Conservation (phyloP, 2,797 vertebrate genomes). For the Gymnothorax reevesii region DNA sequence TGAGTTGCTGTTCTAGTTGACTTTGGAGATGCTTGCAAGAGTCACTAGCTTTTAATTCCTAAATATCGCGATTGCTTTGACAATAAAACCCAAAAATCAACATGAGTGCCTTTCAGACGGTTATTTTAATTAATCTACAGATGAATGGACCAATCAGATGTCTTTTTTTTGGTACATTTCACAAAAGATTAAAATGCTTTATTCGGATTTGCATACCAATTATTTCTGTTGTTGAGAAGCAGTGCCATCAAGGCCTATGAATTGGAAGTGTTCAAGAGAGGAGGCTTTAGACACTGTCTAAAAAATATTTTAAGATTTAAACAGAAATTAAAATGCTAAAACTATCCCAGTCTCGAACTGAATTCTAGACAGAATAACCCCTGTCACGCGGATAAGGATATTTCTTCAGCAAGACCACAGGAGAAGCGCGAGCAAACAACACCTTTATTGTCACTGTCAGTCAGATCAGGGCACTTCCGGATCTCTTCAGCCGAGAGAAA, state of each 20-base stretch:
- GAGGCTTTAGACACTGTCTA: background rate
- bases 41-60: background rate
- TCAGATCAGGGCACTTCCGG: slow-evolving; percentile 65
- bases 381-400: background rate
- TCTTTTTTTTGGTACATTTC: background rate
- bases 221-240: background rate
- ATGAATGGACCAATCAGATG: background rate
- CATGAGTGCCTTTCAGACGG: background rate
- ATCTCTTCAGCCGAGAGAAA: slow-evolving; percentile 36
- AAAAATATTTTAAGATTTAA: background rate
- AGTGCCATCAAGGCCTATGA: background rate
- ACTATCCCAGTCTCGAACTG: background rate
- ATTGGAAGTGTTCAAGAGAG: background rate
- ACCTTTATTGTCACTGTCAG: slow-evolving; percentile 60
- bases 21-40: background rate
- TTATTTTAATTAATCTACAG: slow-evolving; percentile 10
- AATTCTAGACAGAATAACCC: background rate
- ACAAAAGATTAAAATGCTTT: slow-evolving; percentile 1
- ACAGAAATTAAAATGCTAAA: background rate
- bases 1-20: background rate
- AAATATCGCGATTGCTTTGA: background rate
- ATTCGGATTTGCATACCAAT: background rate
- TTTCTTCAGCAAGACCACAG: slow-evolving; percentile 40
- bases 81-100: background rate
- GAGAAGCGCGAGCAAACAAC: slow-evolving; percentile 49